Percentiles rank a stretch among this genome's conserved stretches.
phyloP scores from a whole-genome alignment of 2,113 vertebrate genomes.

The Catharus fuscescens region DNA sequence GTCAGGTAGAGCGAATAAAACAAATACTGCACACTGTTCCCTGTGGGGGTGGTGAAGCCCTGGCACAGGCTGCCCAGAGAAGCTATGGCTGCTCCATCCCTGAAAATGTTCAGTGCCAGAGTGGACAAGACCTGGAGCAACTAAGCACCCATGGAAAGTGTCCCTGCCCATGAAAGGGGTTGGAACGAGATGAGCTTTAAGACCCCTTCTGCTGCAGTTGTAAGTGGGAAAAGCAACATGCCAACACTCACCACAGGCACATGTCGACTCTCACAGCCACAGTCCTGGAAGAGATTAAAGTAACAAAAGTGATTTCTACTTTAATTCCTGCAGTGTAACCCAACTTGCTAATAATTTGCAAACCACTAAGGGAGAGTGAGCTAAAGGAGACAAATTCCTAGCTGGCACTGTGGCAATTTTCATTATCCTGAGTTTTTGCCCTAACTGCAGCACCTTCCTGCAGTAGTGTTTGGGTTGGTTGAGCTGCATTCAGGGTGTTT shows the following conservation, averaged over 20 bases:
- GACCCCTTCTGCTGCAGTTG: neutral
- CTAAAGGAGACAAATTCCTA: neutral
- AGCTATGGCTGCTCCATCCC: neutral
- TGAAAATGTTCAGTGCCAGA: neutral
- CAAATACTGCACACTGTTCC: neutral
- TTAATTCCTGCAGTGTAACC: neutral
- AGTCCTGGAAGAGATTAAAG: conserved; percentile 77
- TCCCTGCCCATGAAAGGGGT: neutral
- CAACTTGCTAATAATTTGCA: neutral
- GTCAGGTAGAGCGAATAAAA: neutral
- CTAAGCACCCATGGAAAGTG: neutral
- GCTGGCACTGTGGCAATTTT: neutral
- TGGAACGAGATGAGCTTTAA: neutral
- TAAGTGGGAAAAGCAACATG: neutral
- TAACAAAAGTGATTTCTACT: neutral
- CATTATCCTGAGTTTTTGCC: neutral
- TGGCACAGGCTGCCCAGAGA: neutral
- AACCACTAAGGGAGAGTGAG: neutral
- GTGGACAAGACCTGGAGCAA: neutral
- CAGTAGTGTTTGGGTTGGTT: neutral
- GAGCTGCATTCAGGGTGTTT: neutral
- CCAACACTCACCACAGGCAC: conserved; percentile 84
- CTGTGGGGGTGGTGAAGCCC: neutral
- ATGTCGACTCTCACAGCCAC: conserved; percentile 79
- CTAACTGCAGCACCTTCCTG: neutral